These are phyloP conservation scores for Elanoides forficatus DNA, from an alignment of 2,113 vertebrate species.

Conservation along the genomic window DNA sequence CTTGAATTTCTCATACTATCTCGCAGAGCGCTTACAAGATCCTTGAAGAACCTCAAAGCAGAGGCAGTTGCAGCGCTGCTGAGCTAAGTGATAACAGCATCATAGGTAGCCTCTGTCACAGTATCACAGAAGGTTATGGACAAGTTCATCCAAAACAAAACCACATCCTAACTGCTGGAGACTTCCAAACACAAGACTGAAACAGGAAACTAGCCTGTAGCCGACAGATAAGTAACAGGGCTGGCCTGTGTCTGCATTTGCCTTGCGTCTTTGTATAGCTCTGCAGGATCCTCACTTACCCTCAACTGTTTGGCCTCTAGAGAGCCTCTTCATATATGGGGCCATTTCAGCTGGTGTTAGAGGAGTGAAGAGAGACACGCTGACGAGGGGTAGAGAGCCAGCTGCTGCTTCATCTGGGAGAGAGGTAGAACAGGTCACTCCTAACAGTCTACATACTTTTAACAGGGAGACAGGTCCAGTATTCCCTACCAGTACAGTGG, in stretches of 20 bases:
- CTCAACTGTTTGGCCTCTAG: slow-evolving; percentile 88
- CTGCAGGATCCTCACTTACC: slow-evolving; percentile 75
- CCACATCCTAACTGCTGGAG: background rate
- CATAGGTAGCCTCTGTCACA: background rate
- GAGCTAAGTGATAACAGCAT: background rate
- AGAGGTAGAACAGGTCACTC: background rate
- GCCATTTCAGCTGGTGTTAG: slow-evolving; percentile 88
- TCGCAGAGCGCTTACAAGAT: background rate
- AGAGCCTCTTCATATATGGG: slow-evolving; percentile 88
- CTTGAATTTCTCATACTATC: background rate
- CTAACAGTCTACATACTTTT: background rate
- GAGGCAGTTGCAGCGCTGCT: background rate
- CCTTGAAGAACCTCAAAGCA: background rate
- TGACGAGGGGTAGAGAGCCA: slow-evolving; percentile 88
- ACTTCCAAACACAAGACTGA: background rate
- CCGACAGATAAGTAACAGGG: background rate
- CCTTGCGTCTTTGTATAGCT: background rate
- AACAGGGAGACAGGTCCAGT: background rate
- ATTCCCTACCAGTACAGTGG: background rate
- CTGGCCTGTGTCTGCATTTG: background rate
- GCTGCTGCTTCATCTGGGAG: slow-evolving; percentile 81
- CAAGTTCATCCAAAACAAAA: background rate
- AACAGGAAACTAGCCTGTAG: background rate
- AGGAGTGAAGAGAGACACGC: slow-evolving; percentile 84
- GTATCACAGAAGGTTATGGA: background rate